phyloP scores from a whole-genome alignment of 2,113 vertebrate genomes.

The Lophotis ruficrista region DNA sequence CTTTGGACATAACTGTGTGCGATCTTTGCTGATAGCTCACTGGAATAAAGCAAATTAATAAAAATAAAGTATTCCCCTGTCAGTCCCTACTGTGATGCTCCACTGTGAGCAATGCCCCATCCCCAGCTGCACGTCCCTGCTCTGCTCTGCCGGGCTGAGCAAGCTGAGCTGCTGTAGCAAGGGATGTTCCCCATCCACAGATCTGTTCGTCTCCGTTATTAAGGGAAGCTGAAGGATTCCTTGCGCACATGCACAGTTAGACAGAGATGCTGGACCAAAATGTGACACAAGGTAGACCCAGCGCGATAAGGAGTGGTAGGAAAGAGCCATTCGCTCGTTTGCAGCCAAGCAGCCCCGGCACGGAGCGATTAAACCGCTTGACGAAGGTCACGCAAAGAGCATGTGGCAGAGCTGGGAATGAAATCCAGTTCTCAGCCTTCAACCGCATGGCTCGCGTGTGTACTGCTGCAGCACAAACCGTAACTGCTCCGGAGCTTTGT shows the following conservation, averaged over 20 bases:
- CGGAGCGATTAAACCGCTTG: background rate
- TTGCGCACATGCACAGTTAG: background rate
- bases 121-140: background rate
- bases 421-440: background rate
- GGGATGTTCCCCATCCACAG: background rate
- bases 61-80: background rate
- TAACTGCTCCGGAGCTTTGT: background rate
- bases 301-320: background rate
- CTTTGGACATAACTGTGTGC: background rate
- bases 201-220: accelerated
- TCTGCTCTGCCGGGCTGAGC: background rate
- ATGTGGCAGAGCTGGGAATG: background rate
- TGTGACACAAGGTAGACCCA: background rate
- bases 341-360: background rate
- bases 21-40: background rate
- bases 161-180: background rate
- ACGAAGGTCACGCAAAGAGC: background rate
- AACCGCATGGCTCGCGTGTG: background rate
- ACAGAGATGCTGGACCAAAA: background rate
- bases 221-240: background rate
- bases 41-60: too few species aligned
- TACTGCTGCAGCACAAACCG: background rate
- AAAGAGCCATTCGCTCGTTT: background rate
- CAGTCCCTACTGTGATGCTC: background rate
- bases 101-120: accelerated